phyloP scores from a whole-genome alignment of 2,113 vertebrate species.

The Mixornis gularis region DNA sequence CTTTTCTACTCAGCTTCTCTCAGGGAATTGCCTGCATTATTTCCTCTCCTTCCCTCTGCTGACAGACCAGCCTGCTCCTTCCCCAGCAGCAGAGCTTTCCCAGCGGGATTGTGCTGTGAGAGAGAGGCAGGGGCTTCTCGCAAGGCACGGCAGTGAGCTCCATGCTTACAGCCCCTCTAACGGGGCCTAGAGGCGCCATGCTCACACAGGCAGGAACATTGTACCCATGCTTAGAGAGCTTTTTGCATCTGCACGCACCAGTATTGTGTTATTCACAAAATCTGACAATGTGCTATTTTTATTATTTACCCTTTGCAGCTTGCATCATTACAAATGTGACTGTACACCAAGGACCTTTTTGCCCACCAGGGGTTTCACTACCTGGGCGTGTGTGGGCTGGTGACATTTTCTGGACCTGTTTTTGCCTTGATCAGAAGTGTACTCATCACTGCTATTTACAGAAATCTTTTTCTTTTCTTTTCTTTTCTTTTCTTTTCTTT shows the following conservation, averaged over 20 bases:
- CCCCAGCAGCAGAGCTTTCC: neutral
- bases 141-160: fast-evolving
- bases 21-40: neutral
- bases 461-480: neutral
- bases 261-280: neutral
- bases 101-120: fast-evolving
- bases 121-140: neutral
- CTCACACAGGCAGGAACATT: fast-evolving
- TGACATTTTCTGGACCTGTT: constrained; percentile 14
- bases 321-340: neutral
- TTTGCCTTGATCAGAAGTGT: neutral
- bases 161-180: neutral
- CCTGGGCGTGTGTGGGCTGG: neutral
- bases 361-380: neutral
- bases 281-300: neutral
- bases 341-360: neutral
- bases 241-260: neutral
- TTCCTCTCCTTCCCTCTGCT: neutral
- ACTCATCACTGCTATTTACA: neutral
- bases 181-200: fast-evolving
- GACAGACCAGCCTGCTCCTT: neutral
- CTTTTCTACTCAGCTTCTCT: neutral
- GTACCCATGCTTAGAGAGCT: neutral
- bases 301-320: neutral
- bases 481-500: too few species aligned